Percentiles rank a stretch among this genome's conserved stretches.
Conservation (phyloP, 1,140 invertebrate species). For the Euglossa dilemma region DNA sequence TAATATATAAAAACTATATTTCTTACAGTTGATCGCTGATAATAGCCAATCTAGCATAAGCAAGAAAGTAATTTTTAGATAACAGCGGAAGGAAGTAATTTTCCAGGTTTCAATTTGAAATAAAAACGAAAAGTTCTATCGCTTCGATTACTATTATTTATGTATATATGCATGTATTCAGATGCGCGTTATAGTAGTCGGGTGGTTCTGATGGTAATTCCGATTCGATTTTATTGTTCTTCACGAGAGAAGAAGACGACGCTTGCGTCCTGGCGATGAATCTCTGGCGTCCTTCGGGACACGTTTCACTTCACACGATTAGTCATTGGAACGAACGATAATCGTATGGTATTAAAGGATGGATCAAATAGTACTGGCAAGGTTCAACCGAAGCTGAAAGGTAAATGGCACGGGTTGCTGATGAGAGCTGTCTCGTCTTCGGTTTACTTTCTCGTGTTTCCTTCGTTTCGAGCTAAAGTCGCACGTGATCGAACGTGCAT, state of each 20-base stretch:
- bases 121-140: no score
- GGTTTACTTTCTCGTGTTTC: not conserved
- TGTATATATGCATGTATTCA: no score
- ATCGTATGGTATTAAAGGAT: not conserved
- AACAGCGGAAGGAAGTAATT: no score
- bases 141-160: no score
- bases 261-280: not conserved
- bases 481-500: not conserved
- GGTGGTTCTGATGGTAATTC: not conserved
- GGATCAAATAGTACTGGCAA: not conserved
- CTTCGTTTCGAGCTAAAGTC: not conserved
- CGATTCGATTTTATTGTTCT: not conserved
- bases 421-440: not conserved
- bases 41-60: no score
- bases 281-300: not conserved
- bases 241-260: no score
- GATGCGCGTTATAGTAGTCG: no score
- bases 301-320: not conserved
- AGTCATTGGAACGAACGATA: constrained; percentile 8
- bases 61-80: no score
- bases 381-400: not conserved
- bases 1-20: no score
- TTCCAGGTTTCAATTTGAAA: no score
- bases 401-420: constrained; percentile 11
- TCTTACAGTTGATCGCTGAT: no score